These are phyloP conservation scores for Heliconius aoede DNA, from an alignment of 2,888 invertebrate species.

Conservation along the genomic window DNA sequence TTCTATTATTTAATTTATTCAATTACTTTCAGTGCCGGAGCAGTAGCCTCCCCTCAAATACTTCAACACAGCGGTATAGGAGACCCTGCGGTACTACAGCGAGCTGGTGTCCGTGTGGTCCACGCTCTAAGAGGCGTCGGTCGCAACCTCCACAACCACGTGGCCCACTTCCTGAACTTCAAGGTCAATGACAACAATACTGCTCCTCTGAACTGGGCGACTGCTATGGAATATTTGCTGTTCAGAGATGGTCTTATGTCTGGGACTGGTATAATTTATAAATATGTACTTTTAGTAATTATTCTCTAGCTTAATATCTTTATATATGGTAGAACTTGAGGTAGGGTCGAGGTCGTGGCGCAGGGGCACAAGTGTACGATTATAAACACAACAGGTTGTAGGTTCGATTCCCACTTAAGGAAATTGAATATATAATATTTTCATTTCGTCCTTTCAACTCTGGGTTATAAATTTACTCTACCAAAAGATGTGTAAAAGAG, in stretches of 20 bases:
- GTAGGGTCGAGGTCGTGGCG: too few relatives aligned
- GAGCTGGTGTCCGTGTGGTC: slow-evolving; percentile 86
- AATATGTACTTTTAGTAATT: background rate
- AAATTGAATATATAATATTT: too few relatives aligned
- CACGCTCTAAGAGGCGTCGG: slow-evolving; percentile 92
- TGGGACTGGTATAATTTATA: slow-evolving; percentile 93
- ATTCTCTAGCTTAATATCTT: too few relatives aligned
- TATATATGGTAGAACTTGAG: too few relatives aligned
- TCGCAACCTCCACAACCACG: slow-evolving; percentile 93
- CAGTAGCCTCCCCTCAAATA: slow-evolving; percentile 97
- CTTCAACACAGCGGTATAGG: slow-evolving; percentile 95
- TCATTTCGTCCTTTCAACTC: too few relatives aligned
- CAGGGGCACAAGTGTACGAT: too few relatives aligned
- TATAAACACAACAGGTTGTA: too few relatives aligned
- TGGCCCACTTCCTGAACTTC: slow-evolving; percentile 91
- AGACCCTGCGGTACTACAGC: slow-evolving; percentile 87
- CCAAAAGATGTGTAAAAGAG: too few relatives aligned
- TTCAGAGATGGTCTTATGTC: slow-evolving; percentile 95
- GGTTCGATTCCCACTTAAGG: too few relatives aligned
- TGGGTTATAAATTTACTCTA: too few relatives aligned
- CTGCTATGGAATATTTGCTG: slow-evolving; percentile 94
- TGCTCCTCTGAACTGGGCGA: slow-evolving; percentile 94
- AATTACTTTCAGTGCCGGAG: slow-evolving; percentile 88
- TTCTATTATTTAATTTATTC: too few relatives aligned
- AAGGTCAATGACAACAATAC: slow-evolving; percentile 93